Evolutionary conservation across 2,797 vertebrate species (phyloP), one percentile per base, ranked within the genome.

Genomic region (Clarias platycephalus): DNA sequence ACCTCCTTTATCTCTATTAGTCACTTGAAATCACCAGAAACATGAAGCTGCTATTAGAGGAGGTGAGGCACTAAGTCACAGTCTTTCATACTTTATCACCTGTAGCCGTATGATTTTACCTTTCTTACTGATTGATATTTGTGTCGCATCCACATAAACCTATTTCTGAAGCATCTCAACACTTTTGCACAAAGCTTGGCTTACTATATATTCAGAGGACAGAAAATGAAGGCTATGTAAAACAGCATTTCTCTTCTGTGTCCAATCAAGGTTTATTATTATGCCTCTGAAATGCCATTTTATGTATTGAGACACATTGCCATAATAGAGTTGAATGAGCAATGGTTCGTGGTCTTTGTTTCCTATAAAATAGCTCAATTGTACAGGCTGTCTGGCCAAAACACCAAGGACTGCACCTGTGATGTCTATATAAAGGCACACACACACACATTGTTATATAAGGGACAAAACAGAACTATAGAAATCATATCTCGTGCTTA

Each of bases 21-120:
- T 96, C 95, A 5, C 89, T 96, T 89, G 95, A 96, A 77, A 94
- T 94, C 87, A 96, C 95, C 0, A 89, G 95, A 13, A 80, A 94
- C 62, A 96, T 96, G 95, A 90, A 93, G 87, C 93, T 94, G 85
- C 87, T 95, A 76, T 93, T 94, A 4, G 95, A 96, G 64, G 94
- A 95, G 95, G 96, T 96, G 90, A 82, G 91, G 82, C 13, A 66
- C 31, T 77, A 15, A 26, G 63, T 74, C 24, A 37, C n/a, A n/a
- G 8, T 80, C 40, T 75, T 80, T 74, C n/a, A 74, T 7, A 74
- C 18, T 31, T 40, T 64, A 34, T 75, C 26, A 37, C 72, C 10
- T 60, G 60, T 49, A 6, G 31, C 49, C 4, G 10, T 34, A 55
- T 34, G 37, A 22, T n/a, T 15, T 7, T 20, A 4, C 72, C 2